Evolutionary conservation across 2,113 vertebrate species (phyloP), one percentile per base, ranked within the genome.

Genomic region (Chaenogobius annularis): DNA sequence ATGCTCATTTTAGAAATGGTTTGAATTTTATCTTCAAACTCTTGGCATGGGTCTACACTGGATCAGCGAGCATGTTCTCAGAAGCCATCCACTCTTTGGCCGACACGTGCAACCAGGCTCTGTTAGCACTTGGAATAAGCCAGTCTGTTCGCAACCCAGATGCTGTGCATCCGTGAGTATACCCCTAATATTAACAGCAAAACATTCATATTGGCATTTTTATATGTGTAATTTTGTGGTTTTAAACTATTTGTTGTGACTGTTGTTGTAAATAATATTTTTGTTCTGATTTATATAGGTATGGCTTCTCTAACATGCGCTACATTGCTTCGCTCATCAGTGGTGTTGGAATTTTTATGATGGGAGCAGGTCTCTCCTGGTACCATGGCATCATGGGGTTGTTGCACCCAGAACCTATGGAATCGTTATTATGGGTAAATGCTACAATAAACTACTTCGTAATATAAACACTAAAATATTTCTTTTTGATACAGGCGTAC

Each of bases 271-370:
- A 37, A 63, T 37, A 15, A 12, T 63, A 35, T 9, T 40, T 1
- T 63, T 66, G n/a, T n/a, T n/a, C n/a, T n/a, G n/a, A n/a, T 72
- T 65, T 7, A 5, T 40, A 7, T 85, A 99, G 98, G 80, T 99
- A 99, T 43, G 97, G 97, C 69, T 99, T 99, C 92, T 95, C 96
- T 83, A 99, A 99, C 89, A 99, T 99, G 97, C 97, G 97, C 69
- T 99, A 99, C 87, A 99, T 99, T 47, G 95, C 95, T 74, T 99
- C 98, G 52, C 93, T 99, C 35, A 99, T 99, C 70, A 99, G 97
- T 11, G 97, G 98, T 4, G 98, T 99, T 71, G 98, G 98, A 69
- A 99, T 99, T 90, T 99, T 99, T 83, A 99, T 99, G 97, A 98
- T 99, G 97, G 97, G 97, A 47, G 95, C 98, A 15, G 97, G 98